Evolutionary conservation across 2,888 invertebrate genomes (phyloP).

Genomic region (Drosophila tanythrix): DNA sequence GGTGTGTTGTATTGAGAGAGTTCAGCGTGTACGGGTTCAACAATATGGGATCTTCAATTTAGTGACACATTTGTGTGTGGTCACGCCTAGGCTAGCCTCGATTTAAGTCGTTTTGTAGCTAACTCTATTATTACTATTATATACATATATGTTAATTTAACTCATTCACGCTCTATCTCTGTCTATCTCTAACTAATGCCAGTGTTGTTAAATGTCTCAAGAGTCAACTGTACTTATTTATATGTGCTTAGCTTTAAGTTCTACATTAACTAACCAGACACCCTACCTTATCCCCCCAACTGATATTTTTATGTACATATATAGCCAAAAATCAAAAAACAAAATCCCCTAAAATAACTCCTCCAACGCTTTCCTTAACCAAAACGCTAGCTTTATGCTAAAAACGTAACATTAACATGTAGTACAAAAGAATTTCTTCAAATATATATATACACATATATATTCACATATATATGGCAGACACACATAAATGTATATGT

Average conservation of each 20-base stretch:
- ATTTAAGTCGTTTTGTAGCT: conserved; percentile 55
- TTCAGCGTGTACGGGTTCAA: conserved; percentile 54
- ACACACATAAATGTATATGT: conserved; percentile 46
- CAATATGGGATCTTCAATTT: conserved; percentile 56
- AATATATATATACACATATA: conserved; percentile 20
- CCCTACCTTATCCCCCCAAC: conserved; percentile 2
- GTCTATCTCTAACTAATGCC: conserved; percentile 45
- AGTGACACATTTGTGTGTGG: conserved; percentile 31
- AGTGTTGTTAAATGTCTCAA: conserved; percentile 55
- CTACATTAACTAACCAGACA: conserved; percentile 51
- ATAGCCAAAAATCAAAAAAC: conserved; percentile 42
- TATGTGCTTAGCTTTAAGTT: conserved; percentile 71
- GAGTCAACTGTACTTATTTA: conserved; percentile 61
- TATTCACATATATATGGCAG: background rate
- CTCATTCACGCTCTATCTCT: conserved; percentile 17
- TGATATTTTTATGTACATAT: conserved; percentile 48
- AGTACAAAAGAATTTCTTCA: conserved; percentile 69
- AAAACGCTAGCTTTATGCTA: conserved; percentile 71
- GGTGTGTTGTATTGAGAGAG: conserved; percentile 32
- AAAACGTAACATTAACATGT: conserved; percentile 70
- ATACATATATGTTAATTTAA: conserved; percentile 53
- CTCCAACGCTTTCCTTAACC: conserved; percentile 71
- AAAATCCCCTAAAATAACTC: background rate
- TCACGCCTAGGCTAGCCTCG: conserved; percentile 45
- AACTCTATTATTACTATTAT: conserved; percentile 29